These are phyloP conservation scores for Mamestra configurata DNA, from an alignment of 1,140 invertebrate genomes.

Conservation along the genomic window DNA sequence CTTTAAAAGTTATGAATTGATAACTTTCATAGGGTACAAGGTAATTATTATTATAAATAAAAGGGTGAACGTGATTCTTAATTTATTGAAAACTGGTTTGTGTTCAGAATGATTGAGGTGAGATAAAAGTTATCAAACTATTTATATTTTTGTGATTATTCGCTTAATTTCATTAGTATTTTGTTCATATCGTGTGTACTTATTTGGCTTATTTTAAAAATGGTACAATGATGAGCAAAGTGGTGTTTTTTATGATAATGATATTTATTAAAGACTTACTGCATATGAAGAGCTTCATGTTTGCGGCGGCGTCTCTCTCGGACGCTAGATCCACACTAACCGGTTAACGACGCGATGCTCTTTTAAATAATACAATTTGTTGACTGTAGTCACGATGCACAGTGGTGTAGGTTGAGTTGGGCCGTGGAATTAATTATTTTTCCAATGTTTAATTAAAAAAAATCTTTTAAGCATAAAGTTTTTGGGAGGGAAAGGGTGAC, in stretches of 20 bases:
- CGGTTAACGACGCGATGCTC: slow-evolving; percentile 50
- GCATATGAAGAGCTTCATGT: slow-evolving; percentile 63
- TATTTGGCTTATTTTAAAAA: not conserved
- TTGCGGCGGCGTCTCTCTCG: slow-evolving; percentile 30
- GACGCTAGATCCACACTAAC: slow-evolving; percentile 59
- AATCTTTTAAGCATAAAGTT: too few species aligned
- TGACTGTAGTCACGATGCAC: not conserved
- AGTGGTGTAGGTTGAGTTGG: too few species aligned
- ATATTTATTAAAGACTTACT: slow-evolving; percentile 59
- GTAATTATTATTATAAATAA: not conserved
- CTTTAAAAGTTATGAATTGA: not conserved
- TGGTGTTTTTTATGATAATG: not conserved
- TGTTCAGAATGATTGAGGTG: too few species aligned
- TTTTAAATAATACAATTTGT: slow-evolving; percentile 57
- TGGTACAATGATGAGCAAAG: not conserved
- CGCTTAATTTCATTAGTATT: too few species aligned
- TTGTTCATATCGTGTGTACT: too few species aligned
- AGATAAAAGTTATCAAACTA: not conserved
- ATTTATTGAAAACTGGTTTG: not conserved
- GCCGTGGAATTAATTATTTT: too few species aligned
- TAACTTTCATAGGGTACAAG: not conserved
- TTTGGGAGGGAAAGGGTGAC: too few species aligned
- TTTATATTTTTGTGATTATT: too few species aligned
- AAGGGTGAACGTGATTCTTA: not conserved
- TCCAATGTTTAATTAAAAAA: too few species aligned